Percentiles rank a stretch among this genome's conserved stretches.
Conservation (phyloP, 2,797 vertebrate species). For the Pelobates cultripes region DNA sequence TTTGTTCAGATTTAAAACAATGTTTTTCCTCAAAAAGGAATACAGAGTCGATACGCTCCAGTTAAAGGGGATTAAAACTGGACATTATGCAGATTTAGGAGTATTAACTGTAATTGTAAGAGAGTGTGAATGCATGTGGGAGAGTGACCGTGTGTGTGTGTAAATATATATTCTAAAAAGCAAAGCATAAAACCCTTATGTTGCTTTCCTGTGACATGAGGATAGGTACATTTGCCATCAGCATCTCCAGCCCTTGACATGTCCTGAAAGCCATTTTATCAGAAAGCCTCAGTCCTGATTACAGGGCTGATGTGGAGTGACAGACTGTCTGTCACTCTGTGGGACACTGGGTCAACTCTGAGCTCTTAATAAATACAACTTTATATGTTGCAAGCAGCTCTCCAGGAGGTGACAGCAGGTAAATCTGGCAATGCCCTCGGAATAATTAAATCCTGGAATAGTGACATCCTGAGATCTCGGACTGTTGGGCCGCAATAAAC, state of each 20-base stretch:
- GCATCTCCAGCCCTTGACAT: constrained; percentile 1
- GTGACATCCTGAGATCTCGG: not conserved
- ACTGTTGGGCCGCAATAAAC: not conserved
- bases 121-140: too few species aligned
- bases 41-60: too few species aligned
- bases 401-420: constrained; percentile 1
- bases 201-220: not conserved
- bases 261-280: constrained; percentile 39
- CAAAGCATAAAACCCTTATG: too few species aligned
- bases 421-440: not conserved
- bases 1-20: too few species aligned
- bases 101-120: too few species aligned
- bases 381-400: constrained; percentile 10
- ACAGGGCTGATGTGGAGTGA: constrained; percentile 33
- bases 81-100: too few species aligned
- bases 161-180: too few species aligned
- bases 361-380: constrained; percentile 1
- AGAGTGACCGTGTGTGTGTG: too few species aligned
- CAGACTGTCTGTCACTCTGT: constrained; percentile 33
- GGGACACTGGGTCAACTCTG: constrained; percentile 20
- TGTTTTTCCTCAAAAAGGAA: too few species aligned
- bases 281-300: constrained; percentile 41
- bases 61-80: too few species aligned
- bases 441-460: constrained; percentile 12
- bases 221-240: constrained; percentile 12